Evolutionary conservation across 2,888 invertebrate species (phyloP), one percentile per base, ranked within the genome.

Genomic region (Siphlonurus alternatus): DNA sequence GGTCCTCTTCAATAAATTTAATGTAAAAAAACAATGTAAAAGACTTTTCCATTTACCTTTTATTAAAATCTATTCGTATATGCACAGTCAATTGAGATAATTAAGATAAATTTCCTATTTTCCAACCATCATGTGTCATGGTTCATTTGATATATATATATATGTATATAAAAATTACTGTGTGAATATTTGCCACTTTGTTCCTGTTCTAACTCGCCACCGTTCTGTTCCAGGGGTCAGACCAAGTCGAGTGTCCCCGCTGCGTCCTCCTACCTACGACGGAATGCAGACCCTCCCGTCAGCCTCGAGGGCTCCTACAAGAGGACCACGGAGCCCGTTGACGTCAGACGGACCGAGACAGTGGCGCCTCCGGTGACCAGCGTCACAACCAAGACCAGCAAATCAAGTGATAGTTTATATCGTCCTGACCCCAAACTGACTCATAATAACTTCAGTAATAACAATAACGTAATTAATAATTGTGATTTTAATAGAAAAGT

Each of bases 261-360:
- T 38, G 38, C 38, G 15, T 15, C 5, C 15, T 38, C 38, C 5
- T 38, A 38, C 15, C 56, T 56, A 22, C 56, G 56, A 18, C 7
- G 56, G 7, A 56, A 56, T 22, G 56, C 20, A 20, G 56, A 56
- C 5, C 19, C 56, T 7, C 56, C 56, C 19, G 7, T 10, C n/a
- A 56, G 56, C n/a, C 5, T 56, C n/a, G 56, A 56, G n/a, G 56
- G 56, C 5, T 56, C 56, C 5, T 56, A 56, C n/a, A 56, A 56
- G 22, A n/a, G n/a, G 7, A 56, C 25, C 73, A 74, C 61, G 65
- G 70, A 20, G 73, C 73, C 75, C 71, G 74, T 54, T 73, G 74
- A 2, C 74, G 73, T 22, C 68, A 20, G 73, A 73, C 2, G 61
- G 54, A 61, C 38, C 65, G 65, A 23, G 59, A 63, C 61, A 63